These are phyloP conservation scores for Brachypteracias leptosomus DNA, from an alignment of 2,113 vertebrate genomes.

Conservation along the genomic window DNA sequence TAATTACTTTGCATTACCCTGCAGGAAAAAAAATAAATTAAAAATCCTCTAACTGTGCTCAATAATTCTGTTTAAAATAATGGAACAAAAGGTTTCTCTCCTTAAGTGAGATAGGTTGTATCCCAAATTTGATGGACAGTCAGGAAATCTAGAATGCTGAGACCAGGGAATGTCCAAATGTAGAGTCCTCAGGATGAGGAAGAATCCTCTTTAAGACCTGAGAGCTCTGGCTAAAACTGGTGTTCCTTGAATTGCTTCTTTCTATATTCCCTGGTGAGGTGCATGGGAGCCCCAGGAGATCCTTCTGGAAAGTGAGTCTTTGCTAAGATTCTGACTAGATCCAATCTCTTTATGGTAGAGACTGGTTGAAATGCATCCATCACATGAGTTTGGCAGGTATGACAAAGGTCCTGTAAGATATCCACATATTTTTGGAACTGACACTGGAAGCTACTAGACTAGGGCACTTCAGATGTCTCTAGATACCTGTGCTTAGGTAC, in stretches of 20 bases:
- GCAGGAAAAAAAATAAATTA: background rate
- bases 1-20: background rate
- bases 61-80: background rate
- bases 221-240: rapidly evolving
- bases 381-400: background rate
- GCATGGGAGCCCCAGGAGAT: background rate
- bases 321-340: background rate
- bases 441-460: background rate
- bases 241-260: background rate
- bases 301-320: background rate
- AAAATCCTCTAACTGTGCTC: rapidly evolving
- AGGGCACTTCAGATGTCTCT: background rate
- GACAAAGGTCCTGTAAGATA: background rate
- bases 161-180: background rate
- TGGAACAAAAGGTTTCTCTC: background rate
- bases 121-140: background rate
- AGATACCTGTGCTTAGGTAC: background rate
- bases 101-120: background rate
- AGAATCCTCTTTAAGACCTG: background rate
- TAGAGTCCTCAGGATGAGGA: background rate
- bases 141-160: background rate
- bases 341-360: background rate
- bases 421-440: background rate
- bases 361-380: background rate
- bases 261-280: background rate